Conservation (phyloP, 1,140 invertebrate species). For the Pseudomyrmex concolor region DNA sequence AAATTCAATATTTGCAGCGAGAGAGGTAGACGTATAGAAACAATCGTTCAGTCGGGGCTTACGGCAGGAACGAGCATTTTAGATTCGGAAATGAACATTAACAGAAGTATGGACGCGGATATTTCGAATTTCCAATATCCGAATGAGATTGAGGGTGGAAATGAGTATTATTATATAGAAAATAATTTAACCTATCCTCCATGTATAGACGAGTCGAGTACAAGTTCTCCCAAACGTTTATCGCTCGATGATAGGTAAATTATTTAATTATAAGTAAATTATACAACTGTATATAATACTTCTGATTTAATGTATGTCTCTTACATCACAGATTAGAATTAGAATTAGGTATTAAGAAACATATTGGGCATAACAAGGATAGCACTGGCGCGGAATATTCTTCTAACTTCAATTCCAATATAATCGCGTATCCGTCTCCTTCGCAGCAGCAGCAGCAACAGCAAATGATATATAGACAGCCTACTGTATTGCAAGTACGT, state of each 20-base stretch:
- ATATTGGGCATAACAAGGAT: slow-evolving; percentile 63
- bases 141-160: slow-evolving; percentile 72
- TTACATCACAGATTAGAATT: slow-evolving; percentile 77
- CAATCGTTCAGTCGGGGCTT: slow-evolving; percentile 80
- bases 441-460: slow-evolving; percentile 71
- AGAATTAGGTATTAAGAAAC: slow-evolving; percentile 83
- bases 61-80: slow-evolving; percentile 65
- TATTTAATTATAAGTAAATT: too few species aligned
- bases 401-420: slow-evolving; percentile 60
- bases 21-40: slow-evolving; percentile 79
- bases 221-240: slow-evolving; percentile 82
- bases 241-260: slow-evolving; percentile 83
- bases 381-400: slow-evolving; percentile 57
- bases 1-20: slow-evolving; percentile 66
- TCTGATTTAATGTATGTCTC: slow-evolving; percentile 19
- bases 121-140: slow-evolving; percentile 73
- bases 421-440: slow-evolving; percentile 69
- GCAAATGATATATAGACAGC: slow-evolving; percentile 77
- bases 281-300: background rate
- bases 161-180: slow-evolving; percentile 82
- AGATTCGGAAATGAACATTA: slow-evolving; percentile 72
- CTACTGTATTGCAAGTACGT: slow-evolving; percentile 81
- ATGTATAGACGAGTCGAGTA: slow-evolving; percentile 78
- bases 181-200: slow-evolving; percentile 84
- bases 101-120: slow-evolving; percentile 65